Conservation (phyloP, 2,113 vertebrate species). For the Neoarius graeffei region DNA sequence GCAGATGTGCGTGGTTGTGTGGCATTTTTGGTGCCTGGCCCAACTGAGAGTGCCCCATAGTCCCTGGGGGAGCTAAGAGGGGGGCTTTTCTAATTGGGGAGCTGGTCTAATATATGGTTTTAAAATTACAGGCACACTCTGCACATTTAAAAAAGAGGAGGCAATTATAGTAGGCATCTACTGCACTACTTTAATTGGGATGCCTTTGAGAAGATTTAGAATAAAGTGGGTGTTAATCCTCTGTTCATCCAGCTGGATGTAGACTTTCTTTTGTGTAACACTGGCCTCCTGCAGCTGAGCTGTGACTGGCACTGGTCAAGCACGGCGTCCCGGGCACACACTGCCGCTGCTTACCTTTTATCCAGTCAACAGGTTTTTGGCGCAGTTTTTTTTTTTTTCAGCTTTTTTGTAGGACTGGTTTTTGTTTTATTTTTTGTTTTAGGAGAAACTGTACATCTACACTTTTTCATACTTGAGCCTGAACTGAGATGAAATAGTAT, state of each 20-base stretch:
- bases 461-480: slow-evolving; percentile 35
- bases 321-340: not conserved
- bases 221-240: slow-evolving; percentile 61
- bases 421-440: not conserved
- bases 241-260: slow-evolving; percentile 11
- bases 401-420: not conserved
- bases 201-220: slow-evolving; percentile 63
- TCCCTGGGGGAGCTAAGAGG: slow-evolving; percentile 1
- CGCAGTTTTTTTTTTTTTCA: not conserved
- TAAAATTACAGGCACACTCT: slow-evolving; percentile 66
- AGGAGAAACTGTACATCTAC: not conserved
- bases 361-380: slow-evolving; percentile 12
- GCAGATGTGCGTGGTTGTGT: slow-evolving; percentile 66
- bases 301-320: slow-evolving; percentile 9
- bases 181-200: slow-evolving; percentile 61
- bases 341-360: slow-evolving; percentile 25
- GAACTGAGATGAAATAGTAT: slow-evolving; percentile 39
- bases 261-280: not conserved
- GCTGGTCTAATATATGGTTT: slow-evolving; percentile 67
- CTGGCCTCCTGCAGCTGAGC: slow-evolving; percentile 16
- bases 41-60: slow-evolving; percentile 29
- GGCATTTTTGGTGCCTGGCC: slow-evolving; percentile 25
- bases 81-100: slow-evolving; percentile 66
- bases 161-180: slow-evolving; percentile 64
- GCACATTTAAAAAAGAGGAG: slow-evolving; percentile 56